Conservation (phyloP, 2,113 vertebrate genomes). For the Pao palembangensis region DNA sequence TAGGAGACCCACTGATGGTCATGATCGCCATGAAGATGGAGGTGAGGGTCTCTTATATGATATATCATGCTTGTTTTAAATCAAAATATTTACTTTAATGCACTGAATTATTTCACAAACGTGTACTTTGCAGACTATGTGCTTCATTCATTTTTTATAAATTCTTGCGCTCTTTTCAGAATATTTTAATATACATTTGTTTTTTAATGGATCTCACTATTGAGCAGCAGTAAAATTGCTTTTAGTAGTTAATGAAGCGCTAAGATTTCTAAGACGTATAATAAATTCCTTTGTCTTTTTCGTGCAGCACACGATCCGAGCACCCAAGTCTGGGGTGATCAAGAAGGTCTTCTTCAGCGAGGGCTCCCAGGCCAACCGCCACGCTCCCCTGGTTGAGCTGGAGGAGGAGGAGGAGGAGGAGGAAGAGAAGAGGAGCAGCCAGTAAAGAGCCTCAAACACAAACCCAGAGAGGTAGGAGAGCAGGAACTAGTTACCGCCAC, state of each 20-base stretch:
- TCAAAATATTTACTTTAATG: no score
- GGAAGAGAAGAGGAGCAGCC: slow-evolving; percentile 48
- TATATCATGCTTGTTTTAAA: not conserved
- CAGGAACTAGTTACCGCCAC: not conserved
- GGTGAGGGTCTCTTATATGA: slow-evolving; percentile 64
- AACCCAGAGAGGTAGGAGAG: slow-evolving; percentile 7
- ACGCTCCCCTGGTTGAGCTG: slow-evolving; percentile 82
- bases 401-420: slow-evolving; percentile 73
- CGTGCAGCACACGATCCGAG: slow-evolving; percentile 87
- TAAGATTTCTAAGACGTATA: no score
- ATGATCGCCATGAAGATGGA: slow-evolving; percentile 99
- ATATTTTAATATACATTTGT: no score
- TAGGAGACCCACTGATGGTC: slow-evolving; percentile 88
- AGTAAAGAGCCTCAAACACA: slow-evolving; percentile 25
- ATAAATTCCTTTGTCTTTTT: not conserved
- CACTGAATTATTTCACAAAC: no score
- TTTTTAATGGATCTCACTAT: no score
- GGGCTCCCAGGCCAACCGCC: slow-evolving; percentile 87
- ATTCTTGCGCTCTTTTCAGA: no score
- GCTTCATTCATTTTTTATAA: no score
- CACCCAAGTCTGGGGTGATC: slow-evolving; percentile 85
- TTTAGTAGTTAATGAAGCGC: no score
- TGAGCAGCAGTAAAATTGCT: no score
- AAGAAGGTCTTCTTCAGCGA: slow-evolving; percentile 88
- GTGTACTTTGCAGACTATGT: no score